phyloP scores from a whole-genome alignment of 2,113 vertebrate genomes.

The Platichthys flesus region DNA sequence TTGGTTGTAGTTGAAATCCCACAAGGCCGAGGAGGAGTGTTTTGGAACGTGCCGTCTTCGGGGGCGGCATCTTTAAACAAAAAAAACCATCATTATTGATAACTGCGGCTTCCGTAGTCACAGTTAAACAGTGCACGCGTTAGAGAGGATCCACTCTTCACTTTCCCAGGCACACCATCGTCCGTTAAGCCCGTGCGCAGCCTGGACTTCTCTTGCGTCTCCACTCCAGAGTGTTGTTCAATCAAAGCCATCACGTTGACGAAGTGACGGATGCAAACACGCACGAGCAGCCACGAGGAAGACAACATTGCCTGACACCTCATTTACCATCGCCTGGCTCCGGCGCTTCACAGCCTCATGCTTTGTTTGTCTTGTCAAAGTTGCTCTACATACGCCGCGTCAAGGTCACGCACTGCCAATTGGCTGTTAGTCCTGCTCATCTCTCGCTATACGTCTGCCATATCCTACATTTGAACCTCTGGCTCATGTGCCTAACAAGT shows the following conservation, averaged over 20 bases:
- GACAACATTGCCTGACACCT: constrained; percentile 68
- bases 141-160: constrained; percentile 16
- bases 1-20: constrained; percentile 12
- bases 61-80: too few species aligned
- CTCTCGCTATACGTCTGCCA: constrained; percentile 46
- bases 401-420: constrained; percentile 72
- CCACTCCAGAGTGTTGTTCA: constrained; percentile 53
- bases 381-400: constrained; percentile 63
- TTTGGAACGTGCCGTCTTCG: not conserved
- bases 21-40: not conserved
- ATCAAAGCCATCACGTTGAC: constrained; percentile 70
- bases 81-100: too few species aligned
- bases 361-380: constrained; percentile 77
- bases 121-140: constrained; percentile 5
- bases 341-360: constrained; percentile 58
- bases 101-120: not conserved
- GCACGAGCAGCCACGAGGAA: constrained; percentile 68
- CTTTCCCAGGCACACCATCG: constrained; percentile 10
- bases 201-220: constrained; percentile 30
- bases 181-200: constrained; percentile 42
- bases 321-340: constrained; percentile 62
- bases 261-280: constrained; percentile 62
- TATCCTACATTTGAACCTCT: constrained; percentile 36
- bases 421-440: constrained; percentile 58
- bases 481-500: constrained; percentile 50